Conservation (phyloP, 2,888 invertebrate species). For the Orchesellides sinensis region DNA sequence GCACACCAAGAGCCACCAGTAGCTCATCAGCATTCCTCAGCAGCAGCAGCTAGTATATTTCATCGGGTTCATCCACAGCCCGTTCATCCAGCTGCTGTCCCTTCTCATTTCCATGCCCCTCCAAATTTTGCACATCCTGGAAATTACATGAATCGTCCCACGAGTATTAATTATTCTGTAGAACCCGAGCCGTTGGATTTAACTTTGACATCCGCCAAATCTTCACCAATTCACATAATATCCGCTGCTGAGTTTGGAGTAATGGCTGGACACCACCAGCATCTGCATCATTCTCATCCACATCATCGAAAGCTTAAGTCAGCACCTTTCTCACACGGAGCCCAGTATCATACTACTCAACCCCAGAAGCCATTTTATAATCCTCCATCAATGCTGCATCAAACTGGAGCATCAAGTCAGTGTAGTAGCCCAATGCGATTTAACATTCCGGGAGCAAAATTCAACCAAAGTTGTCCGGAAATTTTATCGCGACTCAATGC, state of each 20-base stretch:
- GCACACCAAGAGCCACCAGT: slow-evolving; percentile 56
- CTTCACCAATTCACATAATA: slow-evolving; percentile 69
- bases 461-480: slow-evolving; percentile 69
- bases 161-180: slow-evolving; percentile 59
- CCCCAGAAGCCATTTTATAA: slow-evolving; percentile 55
- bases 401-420: slow-evolving; percentile 32
- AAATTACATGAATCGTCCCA: slow-evolving; percentile 53
- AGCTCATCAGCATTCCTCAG: slow-evolving; percentile 66
- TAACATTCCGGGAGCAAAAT: slow-evolving; percentile 58
- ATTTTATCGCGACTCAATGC: slow-evolving; percentile 60
- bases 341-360: slow-evolving; percentile 12
- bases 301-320: slow-evolving; percentile 44
- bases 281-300: slow-evolving; percentile 39
- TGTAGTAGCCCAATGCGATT: slow-evolving; percentile 48
- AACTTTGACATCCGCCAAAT: slow-evolving; percentile 67
- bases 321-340: slow-evolving; percentile 24
- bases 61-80: slow-evolving; percentile 54
- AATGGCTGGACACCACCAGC: slow-evolving; percentile 47
- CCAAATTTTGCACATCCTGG: slow-evolving; percentile 50
- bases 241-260: slow-evolving; percentile 68
- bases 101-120: slow-evolving; percentile 44
- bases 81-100: slow-evolving; percentile 13
- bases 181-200: slow-evolving; percentile 65
- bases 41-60: slow-evolving; percentile 63
- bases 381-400: slow-evolving; percentile 59